Base-by-base conservation (phyloP, 2,113 vertebrate species). In the Tachysurus vachellii region DNA sequence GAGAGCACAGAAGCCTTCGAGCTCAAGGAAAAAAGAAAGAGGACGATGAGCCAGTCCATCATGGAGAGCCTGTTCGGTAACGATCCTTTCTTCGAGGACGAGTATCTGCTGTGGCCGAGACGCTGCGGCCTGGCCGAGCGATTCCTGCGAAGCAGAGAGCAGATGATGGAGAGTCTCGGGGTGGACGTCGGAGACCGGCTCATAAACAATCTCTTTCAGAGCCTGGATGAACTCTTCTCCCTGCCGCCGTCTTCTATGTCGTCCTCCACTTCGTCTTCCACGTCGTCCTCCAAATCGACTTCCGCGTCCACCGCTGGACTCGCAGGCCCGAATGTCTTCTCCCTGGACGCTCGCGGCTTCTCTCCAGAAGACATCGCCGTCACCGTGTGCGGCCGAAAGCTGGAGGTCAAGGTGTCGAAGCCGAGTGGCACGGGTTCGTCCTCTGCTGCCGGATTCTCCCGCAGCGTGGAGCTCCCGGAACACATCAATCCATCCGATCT, bases 361-460 rank as follows among this genome's bases (percentile, higher is more conserved):
- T 91, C 93, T 54, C 94, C 94, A 1, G 90, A 80, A 28, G 94
- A 95, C 90, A 94, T 95, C 92, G 93, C 91, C 0, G 93, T 96
- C 66, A 95, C 94, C 36, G 91, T 96, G 86, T 92, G 94, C 47
- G 95, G 95, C 0, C 85, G 93, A 5, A 89, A 83, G 68, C 91
- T 95, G 85, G 93, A 93, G 0, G 93, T 95, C 73, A 91, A 91
- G 79, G 94, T 93, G 47, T 88, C 88, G 73, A 95, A 94, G 85
- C 89, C 88, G 0, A 89, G 92, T 1, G 89, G 92, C 0, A 88
- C 92, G 12, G 91, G 93, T 2, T 76, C 91, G 6, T 88, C 93
- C 76, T 64, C 26, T 85, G 86, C 79, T 84, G 84, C 47, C 1
- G 86, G 83, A 47, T 75, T 42, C 42, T 71, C 56, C 16, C 92